Evolutionary conservation across 1,140 invertebrate genomes (phyloP), one percentile per base, ranked within the genome.

Genomic region (Zaprionus africanus): DNA sequence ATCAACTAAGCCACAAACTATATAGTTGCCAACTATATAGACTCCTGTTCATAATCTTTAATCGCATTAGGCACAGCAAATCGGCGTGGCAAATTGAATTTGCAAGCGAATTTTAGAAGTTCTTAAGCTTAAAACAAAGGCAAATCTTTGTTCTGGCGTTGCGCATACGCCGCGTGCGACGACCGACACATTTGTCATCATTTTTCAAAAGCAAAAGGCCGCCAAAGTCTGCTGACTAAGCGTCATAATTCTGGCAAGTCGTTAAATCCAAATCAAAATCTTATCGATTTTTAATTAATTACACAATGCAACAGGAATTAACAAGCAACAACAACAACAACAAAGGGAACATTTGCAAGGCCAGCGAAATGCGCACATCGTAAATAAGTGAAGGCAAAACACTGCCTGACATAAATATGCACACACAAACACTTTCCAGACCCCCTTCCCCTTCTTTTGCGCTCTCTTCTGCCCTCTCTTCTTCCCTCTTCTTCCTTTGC

Each of bases 271-370:
- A 90, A 88, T 88, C 85, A 84, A 82, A 83, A 64, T 90, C 85
- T 90, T 88, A 88, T 88, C 85, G 85, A 88, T 90, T 88, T 84
- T 88, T 90, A 88, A 88, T 88, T 88, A 88, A 88, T 88, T 90
- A 88, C 88, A 70, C 76, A 51, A 69, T 31, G 63, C 68, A 67
- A 11, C 57, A 36, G 34, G 43, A 53, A 67, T 63, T 51, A 63
- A 58, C 4, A 51, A 63, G 9, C 31, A 67, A n/a, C 41, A 59
- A 38, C 34, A 31, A 19, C n/a, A 9, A 31, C 59, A 49, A 43
- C 28, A 51, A 31, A 34, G 46, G 9, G 46, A 24, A 57, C 36
- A 66, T 69, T 69, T 63, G 61, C 72, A 75, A 69, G 72, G 72
- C 66, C 72, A 69, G 56, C 53, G 15, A 58, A 82, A 78, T 72